Evolutionary conservation across 2,113 vertebrate genomes (phyloP).

Genomic region (western clawed frog (Xenopus tropicalis)): DNA sequence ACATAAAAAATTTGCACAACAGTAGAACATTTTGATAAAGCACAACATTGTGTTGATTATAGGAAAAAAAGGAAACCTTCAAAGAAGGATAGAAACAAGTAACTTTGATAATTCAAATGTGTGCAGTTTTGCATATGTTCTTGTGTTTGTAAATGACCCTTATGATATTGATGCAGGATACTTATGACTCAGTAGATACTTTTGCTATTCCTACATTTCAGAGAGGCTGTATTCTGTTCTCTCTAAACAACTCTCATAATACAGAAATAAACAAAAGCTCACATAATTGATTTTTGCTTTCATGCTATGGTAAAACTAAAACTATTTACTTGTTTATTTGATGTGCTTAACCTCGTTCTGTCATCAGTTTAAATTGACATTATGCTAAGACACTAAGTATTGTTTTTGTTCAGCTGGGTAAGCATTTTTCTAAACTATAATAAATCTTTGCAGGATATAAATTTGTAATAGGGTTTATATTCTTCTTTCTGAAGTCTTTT

Average conservation of each 20-base stretch:
- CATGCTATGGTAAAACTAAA: too few relatives aligned
- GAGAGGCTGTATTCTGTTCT: constrained; percentile 3
- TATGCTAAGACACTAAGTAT: constrained; percentile 21
- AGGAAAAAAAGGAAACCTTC: too few relatives aligned
- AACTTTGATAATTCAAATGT: too few relatives aligned
- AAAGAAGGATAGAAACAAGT: too few relatives aligned
- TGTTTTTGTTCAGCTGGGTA: constrained; percentile 37
- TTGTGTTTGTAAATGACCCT: too few relatives aligned
- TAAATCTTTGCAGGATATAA: constrained; percentile 39
- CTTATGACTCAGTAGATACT: constrained; percentile 14
- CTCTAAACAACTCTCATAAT: constrained; percentile 9
- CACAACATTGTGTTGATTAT: too few relatives aligned
- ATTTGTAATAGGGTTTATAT: constrained; percentile 43
- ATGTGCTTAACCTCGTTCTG: constrained; percentile 9
- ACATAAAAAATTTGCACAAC: too few relatives aligned
- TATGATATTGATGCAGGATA: too few relatives aligned
- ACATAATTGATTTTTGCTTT: constrained; percentile 12
- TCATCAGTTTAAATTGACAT: constrained; percentile 18
- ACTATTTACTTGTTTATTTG: constrained; percentile 20
- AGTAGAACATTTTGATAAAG: too few relatives aligned
- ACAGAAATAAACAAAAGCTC: constrained; percentile 14
- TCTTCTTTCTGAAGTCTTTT: constrained; percentile 33
- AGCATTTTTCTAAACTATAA: constrained; percentile 32
- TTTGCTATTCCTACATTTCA: constrained; percentile 20
- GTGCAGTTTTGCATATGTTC: too few relatives aligned